Base-by-base conservation (phyloP, 2,113 vertebrate species). In the Phycodurus eques region DNA sequence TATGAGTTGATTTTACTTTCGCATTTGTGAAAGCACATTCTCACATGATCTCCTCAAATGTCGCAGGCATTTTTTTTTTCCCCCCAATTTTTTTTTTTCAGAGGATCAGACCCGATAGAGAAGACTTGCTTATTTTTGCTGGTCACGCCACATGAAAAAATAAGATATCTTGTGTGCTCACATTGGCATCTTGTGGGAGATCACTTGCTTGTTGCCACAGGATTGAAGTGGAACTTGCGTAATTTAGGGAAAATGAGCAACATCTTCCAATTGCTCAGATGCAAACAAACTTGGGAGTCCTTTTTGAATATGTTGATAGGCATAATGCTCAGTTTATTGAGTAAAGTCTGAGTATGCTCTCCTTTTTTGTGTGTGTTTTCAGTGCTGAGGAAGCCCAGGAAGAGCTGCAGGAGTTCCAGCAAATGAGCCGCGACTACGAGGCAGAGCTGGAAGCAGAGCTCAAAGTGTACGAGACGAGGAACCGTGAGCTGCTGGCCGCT, bases 341-440 rank as follows among this genome's bases (percentile, higher is more conserved):
- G 31, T 61, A 17, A 39, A 17, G 31, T 35, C 14, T 19, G 20
- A 22, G 17, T 51, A 19, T 7, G 17, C 17, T 22, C 20, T 68
- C 33, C 19, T 47, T 56, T 46, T 2, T 5, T 77, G 31, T 69
- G 5, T 72, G 35, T 80, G 68, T 67, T 57, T 74, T 46, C 84
- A 99, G 98, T 88, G 98, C 92, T 87, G 94, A 95, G 75, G 97
- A 99, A 68, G 96, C 97, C 74, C 96, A 95, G 67, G 97, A 99
- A 80, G 97, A 99, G 85, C 93, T 99, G 88, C 94, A 94, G 83
- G 97, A 99, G 80, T 99, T 99, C 90, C 97, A 99, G 89, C 96
- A 98, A 84, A 97, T 96, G 67, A 99, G 98, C 90, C 92, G 96
- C 68, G 98, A 99, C 79, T 87, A 99, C 82, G 98, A 99, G 87